Conservation (phyloP, 2,113 vertebrate genomes). For the Seriola aureovittata region DNA sequence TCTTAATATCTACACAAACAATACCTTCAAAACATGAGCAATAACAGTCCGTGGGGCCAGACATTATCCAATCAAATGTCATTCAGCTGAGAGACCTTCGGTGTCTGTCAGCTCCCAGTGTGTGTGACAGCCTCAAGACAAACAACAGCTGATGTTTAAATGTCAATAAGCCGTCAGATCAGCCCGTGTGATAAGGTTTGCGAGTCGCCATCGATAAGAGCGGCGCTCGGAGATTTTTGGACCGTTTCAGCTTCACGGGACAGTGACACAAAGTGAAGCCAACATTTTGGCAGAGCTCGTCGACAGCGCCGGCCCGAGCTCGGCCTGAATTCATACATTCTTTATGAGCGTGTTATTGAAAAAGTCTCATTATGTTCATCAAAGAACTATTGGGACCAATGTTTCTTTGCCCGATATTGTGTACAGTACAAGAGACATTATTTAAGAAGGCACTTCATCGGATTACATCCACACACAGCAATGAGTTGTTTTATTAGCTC, state of each 20-base stretch:
- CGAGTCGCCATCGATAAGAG: constrained; percentile 36
- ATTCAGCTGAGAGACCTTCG: constrained; percentile 22
- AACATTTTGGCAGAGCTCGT: constrained; percentile 48
- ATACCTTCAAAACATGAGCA: constrained; percentile 25
- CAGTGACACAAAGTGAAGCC: constrained; percentile 69
- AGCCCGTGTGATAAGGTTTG: constrained; percentile 44
- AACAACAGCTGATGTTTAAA: constrained; percentile 57
- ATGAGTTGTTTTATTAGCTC: constrained; percentile 78
- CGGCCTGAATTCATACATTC: constrained; percentile 78
- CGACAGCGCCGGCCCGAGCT: constrained; percentile 29
- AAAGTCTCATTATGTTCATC: constrained; percentile 78
- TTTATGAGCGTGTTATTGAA: constrained; percentile 84
- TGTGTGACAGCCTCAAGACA: constrained; percentile 56
- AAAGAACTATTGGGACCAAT: constrained; percentile 71
- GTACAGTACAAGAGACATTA: constrained; percentile 60
- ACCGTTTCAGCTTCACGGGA: constrained; percentile 12
- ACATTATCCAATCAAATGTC: constrained; percentile 47
- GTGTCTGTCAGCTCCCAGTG: constrained; percentile 45
- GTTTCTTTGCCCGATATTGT: constrained; percentile 67
- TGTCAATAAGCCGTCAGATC: constrained; percentile 68
- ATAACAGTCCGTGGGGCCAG: constrained; percentile 22
- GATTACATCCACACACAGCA: constrained; percentile 76
- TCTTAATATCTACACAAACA: constrained; percentile 14
- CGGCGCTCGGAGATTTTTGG: constrained; percentile 1
- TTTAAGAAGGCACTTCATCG: constrained; percentile 75